phyloP scores from a whole-genome alignment of 2,888 invertebrate genomes.

The Drosophila pegasa region DNA sequence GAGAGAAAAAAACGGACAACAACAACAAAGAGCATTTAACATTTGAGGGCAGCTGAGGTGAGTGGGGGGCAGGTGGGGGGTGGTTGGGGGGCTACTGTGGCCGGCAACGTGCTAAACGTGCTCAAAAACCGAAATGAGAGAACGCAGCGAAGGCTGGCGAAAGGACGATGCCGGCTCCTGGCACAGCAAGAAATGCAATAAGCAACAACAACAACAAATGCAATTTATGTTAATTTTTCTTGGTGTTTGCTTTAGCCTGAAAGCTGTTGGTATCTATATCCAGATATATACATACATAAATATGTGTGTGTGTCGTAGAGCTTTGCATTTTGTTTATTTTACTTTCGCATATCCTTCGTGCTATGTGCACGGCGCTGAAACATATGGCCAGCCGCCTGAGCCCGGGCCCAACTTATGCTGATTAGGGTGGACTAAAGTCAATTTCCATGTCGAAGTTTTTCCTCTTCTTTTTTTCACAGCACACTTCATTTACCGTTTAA shows the following conservation, averaged over 20 bases:
- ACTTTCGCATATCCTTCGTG: constrained; percentile 44
- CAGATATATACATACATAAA: neutral
- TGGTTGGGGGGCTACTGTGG: no score
- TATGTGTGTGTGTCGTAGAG: constrained; percentile 25
- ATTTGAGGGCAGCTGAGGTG: constrained; percentile 73
- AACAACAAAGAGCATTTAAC: constrained; percentile 69
- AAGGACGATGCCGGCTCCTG: no score
- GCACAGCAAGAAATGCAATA: constrained; percentile 62
- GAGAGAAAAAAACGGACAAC: constrained; percentile 40
- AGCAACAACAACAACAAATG: constrained; percentile 51
- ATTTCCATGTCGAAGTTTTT: constrained; percentile 60
- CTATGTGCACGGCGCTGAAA: constrained; percentile 33
- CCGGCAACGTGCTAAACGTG: constrained; percentile 80
- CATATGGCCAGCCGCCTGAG: constrained; percentile 61
- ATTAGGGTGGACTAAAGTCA: constrained; percentile 72
- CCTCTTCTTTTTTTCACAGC: neutral
- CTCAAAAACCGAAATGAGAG: constrained; percentile 81
- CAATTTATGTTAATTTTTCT: constrained; percentile 81
- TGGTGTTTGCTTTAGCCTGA: constrained; percentile 70
- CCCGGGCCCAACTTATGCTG: constrained; percentile 61
- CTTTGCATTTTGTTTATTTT: constrained; percentile 50
- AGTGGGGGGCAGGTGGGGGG: constrained; percentile 15
- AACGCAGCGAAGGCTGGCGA: constrained; percentile 46
- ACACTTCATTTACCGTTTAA: constrained; percentile 69
- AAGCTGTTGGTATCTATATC: constrained; percentile 33